Evolutionary conservation across 2,797 vertebrate genomes (phyloP).

Genomic region (Hozukius guyotensis): DNA sequence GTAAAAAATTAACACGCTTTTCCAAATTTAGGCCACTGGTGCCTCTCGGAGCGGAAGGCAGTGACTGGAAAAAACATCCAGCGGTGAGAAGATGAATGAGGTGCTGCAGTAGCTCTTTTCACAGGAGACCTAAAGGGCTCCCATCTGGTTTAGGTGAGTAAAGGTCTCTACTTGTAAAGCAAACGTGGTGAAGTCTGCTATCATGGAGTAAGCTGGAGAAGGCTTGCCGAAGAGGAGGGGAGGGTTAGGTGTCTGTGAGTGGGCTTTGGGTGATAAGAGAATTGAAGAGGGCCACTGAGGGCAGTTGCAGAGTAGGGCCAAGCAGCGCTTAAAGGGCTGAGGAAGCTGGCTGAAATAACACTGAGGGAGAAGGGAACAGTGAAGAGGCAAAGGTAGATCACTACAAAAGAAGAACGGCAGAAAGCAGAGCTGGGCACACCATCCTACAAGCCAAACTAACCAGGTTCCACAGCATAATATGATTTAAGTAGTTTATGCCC

Average conservation of each 20-base stretch:
- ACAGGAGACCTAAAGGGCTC: constrained; percentile 45
- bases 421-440: neutral
- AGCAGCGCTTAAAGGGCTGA: neutral
- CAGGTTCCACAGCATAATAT: neutral
- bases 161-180: constrained; percentile 43
- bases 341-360: constrained; percentile 6
- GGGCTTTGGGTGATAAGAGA: constrained; percentile 37
- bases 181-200: constrained; percentile 47
- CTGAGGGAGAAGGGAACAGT: neutral
- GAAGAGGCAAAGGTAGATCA: neutral
- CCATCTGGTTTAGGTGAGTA: constrained; percentile 46
- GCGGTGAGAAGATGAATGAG: constrained; percentile 58
- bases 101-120: constrained; percentile 36
- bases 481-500: neutral
- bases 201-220: constrained; percentile 15
- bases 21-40: constrained; percentile 66
- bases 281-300: constrained; percentile 43
- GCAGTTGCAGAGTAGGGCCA: constrained; percentile 1
- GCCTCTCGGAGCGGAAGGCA: constrained; percentile 37
- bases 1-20: constrained; percentile 66
- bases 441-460: neutral
- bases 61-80: constrained; percentile 47
- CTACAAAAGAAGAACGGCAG: neutral
- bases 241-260: constrained; percentile 32
- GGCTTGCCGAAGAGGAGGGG: constrained; percentile 16